A percentile compares a stretch with the other conserved stretches of the same genome.
Conservation (phyloP, 2,888 invertebrate species). For the Oegoconia quadripuncta region DNA sequence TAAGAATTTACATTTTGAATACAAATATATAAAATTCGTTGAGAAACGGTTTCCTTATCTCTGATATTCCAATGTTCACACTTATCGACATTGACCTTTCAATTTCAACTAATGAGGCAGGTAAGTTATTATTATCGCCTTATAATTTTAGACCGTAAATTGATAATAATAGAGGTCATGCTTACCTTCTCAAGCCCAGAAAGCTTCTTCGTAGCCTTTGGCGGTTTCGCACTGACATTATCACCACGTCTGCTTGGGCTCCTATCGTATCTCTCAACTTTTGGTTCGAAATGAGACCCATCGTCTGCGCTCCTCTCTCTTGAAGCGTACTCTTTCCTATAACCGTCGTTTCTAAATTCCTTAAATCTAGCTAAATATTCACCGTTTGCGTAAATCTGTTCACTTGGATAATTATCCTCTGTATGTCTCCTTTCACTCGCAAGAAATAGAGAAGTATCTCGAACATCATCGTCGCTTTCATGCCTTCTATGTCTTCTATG, state of each 20-base stretch:
- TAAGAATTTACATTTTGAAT: no score
- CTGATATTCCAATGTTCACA: no score
- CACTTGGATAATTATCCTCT: slow-evolving; percentile 79
- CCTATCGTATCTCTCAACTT: slow-evolving; percentile 80
- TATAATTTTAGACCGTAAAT: neutral
- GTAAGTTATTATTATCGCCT: neutral
- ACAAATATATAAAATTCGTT: no score
- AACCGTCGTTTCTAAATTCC: slow-evolving; percentile 50
- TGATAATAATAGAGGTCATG: neutral
- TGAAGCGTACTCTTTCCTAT: slow-evolving; percentile 57
- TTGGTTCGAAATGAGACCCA: slow-evolving; percentile 82
- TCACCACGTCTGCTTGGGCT: slow-evolving; percentile 66
- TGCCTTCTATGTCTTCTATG: slow-evolving; percentile 57
- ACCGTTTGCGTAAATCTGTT: slow-evolving; percentile 68
- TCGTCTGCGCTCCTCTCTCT: slow-evolving; percentile 82
- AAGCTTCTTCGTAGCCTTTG: slow-evolving; percentile 82
- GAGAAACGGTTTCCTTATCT: no score
- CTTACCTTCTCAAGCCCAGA: slow-evolving; percentile 86
- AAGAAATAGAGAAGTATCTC: slow-evolving; percentile 83
- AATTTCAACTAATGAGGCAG: neutral
- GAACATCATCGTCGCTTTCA: slow-evolving; percentile 85
- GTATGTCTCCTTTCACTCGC: slow-evolving; percentile 87
- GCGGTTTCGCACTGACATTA: slow-evolving; percentile 76
- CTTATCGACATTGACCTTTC: neutral
- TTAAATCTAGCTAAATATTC: slow-evolving; percentile 61